phyloP scores from a whole-genome alignment of 2,888 invertebrate genomes.

The Nephrotoma appendiculata region DNA sequence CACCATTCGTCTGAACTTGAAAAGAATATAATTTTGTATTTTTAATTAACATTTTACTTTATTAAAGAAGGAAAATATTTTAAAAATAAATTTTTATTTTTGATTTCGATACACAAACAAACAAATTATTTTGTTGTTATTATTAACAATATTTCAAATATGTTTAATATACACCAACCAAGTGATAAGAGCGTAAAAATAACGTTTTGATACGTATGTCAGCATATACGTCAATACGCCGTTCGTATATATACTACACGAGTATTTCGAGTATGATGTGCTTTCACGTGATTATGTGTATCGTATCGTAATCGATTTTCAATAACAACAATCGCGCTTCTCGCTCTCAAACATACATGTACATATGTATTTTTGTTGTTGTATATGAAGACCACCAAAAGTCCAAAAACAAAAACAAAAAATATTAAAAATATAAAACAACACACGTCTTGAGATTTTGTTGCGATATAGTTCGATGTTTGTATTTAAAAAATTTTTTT shows the following conservation, averaged over 20 bases:
- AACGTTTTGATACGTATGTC: background rate
- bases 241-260: background rate
- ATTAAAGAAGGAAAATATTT: background rate
- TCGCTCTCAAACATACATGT: background rate
- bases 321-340: background rate
- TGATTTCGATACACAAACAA: background rate
- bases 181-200: background rate
- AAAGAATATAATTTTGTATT: background rate
- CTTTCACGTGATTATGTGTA: background rate
- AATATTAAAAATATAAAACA: too few species aligned
- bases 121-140: background rate
- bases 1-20: background rate
- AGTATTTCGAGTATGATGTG: background rate
- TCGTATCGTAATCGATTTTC: background rate
- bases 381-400: background rate
- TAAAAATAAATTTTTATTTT: background rate
- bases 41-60: background rate
- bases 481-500: background rate
- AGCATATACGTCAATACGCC: background rate
- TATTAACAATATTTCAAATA: background rate
- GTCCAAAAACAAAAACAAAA: background rate
- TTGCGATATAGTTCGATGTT: background rate
- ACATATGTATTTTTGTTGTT: background rate
- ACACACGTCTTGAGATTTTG: background rate
- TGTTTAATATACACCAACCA: background rate